Percentiles rank a stretch among this genome's conserved stretches.
Evolutionary conservation across 2,113 vertebrate genomes (phyloP).

Genomic region (Lathamus discolor): DNA sequence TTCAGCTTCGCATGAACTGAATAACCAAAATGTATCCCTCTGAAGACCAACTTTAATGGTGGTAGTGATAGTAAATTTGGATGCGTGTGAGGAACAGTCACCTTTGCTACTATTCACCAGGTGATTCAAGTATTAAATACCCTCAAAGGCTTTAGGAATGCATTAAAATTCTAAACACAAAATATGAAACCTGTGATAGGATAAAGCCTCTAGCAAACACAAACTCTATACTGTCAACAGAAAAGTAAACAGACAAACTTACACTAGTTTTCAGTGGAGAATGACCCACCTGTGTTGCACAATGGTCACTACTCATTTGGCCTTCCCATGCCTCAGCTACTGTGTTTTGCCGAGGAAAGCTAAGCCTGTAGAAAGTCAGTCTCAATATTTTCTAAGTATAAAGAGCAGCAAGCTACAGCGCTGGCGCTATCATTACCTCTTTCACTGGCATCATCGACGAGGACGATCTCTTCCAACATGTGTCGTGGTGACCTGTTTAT

Average conservation of each 20-base stretch:
- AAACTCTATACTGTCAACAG: neutral
- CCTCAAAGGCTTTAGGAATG: neutral
- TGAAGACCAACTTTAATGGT: neutral
- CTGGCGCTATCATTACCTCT: slow-evolving; percentile 71
- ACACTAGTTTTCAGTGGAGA: neutral
- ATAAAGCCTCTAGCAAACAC: neutral
- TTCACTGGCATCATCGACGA: slow-evolving; percentile 97
- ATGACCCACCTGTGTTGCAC: neutral
- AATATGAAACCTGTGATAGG: neutral
- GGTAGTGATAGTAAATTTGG: neutral
- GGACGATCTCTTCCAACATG: slow-evolving; percentile 93
- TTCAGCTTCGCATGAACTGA: neutral
- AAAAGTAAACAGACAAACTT: neutral
- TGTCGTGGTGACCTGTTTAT: slow-evolving; percentile 93
- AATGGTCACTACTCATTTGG: accelerated
- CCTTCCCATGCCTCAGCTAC: no score
- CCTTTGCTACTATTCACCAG: neutral
- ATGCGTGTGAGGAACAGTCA: neutral
- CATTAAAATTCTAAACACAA: neutral
- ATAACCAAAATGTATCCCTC: neutral
- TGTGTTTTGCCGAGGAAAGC: neutral
- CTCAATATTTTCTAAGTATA: accelerated
- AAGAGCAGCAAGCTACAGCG: neutral
- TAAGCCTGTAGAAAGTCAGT: neutral
- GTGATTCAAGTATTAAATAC: neutral